Conservation (phyloP, 2,797 vertebrate genomes). For the Stomatorhinus walkeri region DNA sequence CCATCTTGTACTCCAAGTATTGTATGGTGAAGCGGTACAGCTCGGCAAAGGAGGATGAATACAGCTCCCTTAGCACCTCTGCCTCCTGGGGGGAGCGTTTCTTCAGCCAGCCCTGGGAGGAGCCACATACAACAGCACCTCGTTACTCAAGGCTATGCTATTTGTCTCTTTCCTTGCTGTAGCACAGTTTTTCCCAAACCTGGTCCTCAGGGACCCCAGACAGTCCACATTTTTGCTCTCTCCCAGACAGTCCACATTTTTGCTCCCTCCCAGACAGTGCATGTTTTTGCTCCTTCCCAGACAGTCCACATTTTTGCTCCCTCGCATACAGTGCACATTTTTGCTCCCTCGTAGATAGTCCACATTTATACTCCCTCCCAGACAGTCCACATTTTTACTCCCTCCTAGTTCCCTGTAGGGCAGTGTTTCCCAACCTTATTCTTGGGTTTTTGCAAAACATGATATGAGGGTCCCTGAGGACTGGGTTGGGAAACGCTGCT, state of each 20-base stretch:
- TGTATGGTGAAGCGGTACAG: constrained; percentile 75
- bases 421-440: not conserved
- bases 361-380: too few species aligned
- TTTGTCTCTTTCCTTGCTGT: not conserved
- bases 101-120: constrained; percentile 77
- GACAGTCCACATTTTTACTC: not conserved
- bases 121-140: not conserved
- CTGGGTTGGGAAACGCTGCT: not conserved
- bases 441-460: not conserved
- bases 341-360: not conserved
- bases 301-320: not conserved
- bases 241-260: not conserved
- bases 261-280: not conserved
- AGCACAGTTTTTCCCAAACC: not conserved
- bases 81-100: constrained; percentile 69
- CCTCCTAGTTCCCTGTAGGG: not conserved
- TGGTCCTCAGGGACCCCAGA: not conserved
- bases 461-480: not conserved
- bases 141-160: not conserved
- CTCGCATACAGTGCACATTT: not conserved
- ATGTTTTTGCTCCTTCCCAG: not conserved
- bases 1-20: constrained; percentile 77
- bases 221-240: not conserved
- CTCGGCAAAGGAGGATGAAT: constrained; percentile 73
- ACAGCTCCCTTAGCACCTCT: constrained; percentile 69